phyloP scores from a whole-genome alignment of 2,888 invertebrate genomes.

The Asteroscopus sphinx region DNA sequence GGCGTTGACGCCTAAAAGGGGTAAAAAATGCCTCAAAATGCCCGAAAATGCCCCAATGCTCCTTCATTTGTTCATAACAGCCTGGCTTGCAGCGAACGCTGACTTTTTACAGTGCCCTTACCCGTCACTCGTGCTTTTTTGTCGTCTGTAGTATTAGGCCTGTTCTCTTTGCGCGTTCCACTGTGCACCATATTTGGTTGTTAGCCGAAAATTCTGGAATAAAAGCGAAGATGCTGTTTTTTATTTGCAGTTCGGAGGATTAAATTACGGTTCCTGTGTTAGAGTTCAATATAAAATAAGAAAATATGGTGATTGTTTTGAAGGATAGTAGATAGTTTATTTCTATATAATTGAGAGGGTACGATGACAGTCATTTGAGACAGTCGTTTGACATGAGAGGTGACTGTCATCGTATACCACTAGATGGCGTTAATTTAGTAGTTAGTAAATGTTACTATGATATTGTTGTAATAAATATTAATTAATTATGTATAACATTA shows the following conservation, averaged over 20 bases:
- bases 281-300: too few relatives aligned
- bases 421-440: too few relatives aligned
- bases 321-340: background rate
- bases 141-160: conserved; percentile 35
- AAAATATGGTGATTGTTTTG: background rate
- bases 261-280: background rate
- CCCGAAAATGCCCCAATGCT: conserved; percentile 41
- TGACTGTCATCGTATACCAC: too few relatives aligned
- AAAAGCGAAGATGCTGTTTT: background rate
- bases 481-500: too few relatives aligned
- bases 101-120: conserved; percentile 53
- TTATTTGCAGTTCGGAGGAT: conserved; percentile 8
- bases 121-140: conserved; percentile 53
- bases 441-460: too few relatives aligned
- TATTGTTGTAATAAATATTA: too few relatives aligned
- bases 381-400: too few relatives aligned
- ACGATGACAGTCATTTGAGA: too few relatives aligned
- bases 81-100: conserved; percentile 50
- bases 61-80: conserved; percentile 59
- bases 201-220: conserved; percentile 7
- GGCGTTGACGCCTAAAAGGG: conserved; percentile 50
- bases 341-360: background rate
- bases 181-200: conserved; percentile 27
- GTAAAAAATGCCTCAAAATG: conserved; percentile 49
- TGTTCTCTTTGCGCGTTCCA: conserved; percentile 30